Conservation (phyloP, 2,888 invertebrate genomes). For the Meteorus colon region DNA sequence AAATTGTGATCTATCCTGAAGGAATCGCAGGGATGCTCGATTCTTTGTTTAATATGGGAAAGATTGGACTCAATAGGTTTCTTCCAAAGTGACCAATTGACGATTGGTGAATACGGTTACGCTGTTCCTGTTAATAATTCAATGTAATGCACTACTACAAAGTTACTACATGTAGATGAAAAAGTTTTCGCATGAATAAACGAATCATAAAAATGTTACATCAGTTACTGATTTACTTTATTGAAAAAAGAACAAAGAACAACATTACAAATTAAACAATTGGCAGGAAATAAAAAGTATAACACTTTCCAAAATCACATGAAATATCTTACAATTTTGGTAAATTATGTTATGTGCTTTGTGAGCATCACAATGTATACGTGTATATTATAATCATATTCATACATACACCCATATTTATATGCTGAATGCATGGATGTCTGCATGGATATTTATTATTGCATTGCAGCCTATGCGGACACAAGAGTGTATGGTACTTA, state of each 20-base stretch:
- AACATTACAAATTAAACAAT: constrained; percentile 72
- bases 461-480: constrained; percentile 71
- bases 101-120: too few relatives aligned
- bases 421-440: constrained; percentile 48
- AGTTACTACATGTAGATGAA: neutral
- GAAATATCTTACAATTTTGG: constrained; percentile 64
- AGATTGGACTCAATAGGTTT: too few relatives aligned
- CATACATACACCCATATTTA: constrained; percentile 43
- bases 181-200: neutral
- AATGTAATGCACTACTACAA: neutral
- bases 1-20: too few relatives aligned
- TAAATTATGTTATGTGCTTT: constrained; percentile 68
- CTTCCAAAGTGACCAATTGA: too few relatives aligned
- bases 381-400: constrained; percentile 53
- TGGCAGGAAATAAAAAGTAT: constrained; percentile 73
- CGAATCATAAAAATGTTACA: constrained; percentile 15
- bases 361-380: constrained; percentile 71
- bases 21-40: too few relatives aligned
- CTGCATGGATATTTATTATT: constrained; percentile 59
- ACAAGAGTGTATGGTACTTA: constrained; percentile 65
- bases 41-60: too few relatives aligned
- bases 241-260: constrained; percentile 73
- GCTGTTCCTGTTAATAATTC: too few relatives aligned
- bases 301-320: constrained; percentile 73
- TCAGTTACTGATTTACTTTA: constrained; percentile 63